These are phyloP conservation scores for Andrena dorsata DNA, from an alignment of 2,888 invertebrate genomes.

Conservation along the genomic window DNA sequence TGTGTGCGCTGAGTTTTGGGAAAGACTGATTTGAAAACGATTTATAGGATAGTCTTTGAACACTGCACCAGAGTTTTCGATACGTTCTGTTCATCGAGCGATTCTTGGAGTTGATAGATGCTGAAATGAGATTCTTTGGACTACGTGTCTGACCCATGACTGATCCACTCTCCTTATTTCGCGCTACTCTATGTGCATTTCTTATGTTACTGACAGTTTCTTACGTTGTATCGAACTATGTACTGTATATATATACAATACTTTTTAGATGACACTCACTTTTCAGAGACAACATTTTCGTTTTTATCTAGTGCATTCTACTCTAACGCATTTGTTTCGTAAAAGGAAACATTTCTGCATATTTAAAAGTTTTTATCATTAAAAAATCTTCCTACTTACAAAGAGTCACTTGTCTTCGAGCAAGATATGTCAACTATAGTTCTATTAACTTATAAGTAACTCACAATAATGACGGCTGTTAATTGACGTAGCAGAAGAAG, in stretches of 20 bases:
- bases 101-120: background rate
- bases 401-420: background rate
- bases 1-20: background rate
- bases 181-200: background rate
- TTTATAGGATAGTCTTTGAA: background rate
- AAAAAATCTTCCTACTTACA: background rate
- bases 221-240: background rate
- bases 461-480: background rate
- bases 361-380: no score
- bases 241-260: background rate
- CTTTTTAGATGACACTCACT: background rate
- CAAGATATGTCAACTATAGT: conserved; percentile 7
- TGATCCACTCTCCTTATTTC: background rate
- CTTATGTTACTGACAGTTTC: background rate
- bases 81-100: background rate
- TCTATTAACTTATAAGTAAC: background rate
- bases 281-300: background rate
- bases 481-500: background rate
- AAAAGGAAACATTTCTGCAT: background rate
- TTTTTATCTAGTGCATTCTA: background rate
- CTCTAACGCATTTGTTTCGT: background rate
- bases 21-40: background rate
- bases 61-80: conserved; percentile 20
- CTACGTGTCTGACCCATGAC: background rate
- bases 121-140: background rate